Evolutionary conservation across 2,113 vertebrate species (phyloP).

Genomic region (Mesoclemmys tuberculata): DNA sequence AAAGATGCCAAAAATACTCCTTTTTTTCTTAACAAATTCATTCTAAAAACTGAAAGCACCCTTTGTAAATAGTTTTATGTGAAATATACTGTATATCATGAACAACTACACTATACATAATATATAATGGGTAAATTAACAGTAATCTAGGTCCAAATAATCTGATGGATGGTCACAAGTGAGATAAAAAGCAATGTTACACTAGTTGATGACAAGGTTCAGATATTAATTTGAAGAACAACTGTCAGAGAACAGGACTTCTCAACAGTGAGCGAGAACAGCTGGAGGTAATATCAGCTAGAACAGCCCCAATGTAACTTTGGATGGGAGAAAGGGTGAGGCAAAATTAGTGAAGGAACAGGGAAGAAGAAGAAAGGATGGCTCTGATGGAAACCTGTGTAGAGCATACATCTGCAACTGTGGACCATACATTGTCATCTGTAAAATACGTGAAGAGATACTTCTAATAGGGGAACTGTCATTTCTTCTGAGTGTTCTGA

Average conservation of each 20-base stretch:
- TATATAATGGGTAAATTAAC: background rate
- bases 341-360: background rate
- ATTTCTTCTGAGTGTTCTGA: background rate
- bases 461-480: background rate
- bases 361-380: background rate
- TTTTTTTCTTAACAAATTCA: background rate
- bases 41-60: background rate
- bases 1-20: background rate
- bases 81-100: background rate
- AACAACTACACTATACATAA: background rate
- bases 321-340: background rate
- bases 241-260: background rate
- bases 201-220: background rate
- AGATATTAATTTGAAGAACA: background rate
- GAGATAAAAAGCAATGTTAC: background rate
- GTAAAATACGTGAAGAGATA: background rate
- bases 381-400: background rate
- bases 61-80: background rate
- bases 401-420: background rate
- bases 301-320: background rate
- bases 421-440: background rate
- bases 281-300: background rate
- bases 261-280: background rate
- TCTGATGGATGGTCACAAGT: background rate
- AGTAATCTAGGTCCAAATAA: no score